Evolutionary conservation across 1,140 invertebrate species (phyloP), one percentile per base, ranked within the genome.

Genomic region (Arion vulgaris): DNA sequence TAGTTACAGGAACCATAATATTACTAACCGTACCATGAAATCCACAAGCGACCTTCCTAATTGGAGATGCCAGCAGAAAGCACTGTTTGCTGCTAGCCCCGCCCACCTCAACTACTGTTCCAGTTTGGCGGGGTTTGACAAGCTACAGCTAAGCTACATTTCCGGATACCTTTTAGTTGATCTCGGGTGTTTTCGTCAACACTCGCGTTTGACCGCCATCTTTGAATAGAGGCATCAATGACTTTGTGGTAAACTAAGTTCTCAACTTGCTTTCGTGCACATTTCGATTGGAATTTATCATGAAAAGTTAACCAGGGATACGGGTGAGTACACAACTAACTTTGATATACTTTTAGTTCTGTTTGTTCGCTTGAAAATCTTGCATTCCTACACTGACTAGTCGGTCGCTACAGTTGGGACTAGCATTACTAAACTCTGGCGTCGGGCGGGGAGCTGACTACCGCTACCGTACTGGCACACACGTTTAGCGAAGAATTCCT

Each of bases 191-290:
- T 51, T 69, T 71, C 82, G 82, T 75, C 68, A 78, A 72, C 36
- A 57, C 69, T 83, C 82, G 82, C 69, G 82, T 83, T 83, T 83
- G 75, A 83, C 82, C 82, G 82, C 82, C 82, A 83, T 83, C 82
- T 83, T 83, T 83, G 82, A 83, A 83, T 76, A 41, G 75, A 78
- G 38, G 75, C 74, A 75, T 76, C 82, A 76, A 83, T 78, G 68
- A 72, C 57, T 68, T 69, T 36, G 62, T 51, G 71, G 71, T 45
- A 62, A 72, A 83, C 38, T 34, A 41, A 69, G 76, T 78, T 71
- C 53, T 39, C 57, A 73, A 69, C 76, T 62, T 39, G 62, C 72
- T 83, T 83, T 83, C 82, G 75, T 78, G 69, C 77, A 78, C 53
- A 76, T 83, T 83, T 83, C 82, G 82, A 38, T 78, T 68, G 82